Evolutionary conservation across 2,888 invertebrate species (phyloP).

Genomic region (Zelleria hepariella): DNA sequence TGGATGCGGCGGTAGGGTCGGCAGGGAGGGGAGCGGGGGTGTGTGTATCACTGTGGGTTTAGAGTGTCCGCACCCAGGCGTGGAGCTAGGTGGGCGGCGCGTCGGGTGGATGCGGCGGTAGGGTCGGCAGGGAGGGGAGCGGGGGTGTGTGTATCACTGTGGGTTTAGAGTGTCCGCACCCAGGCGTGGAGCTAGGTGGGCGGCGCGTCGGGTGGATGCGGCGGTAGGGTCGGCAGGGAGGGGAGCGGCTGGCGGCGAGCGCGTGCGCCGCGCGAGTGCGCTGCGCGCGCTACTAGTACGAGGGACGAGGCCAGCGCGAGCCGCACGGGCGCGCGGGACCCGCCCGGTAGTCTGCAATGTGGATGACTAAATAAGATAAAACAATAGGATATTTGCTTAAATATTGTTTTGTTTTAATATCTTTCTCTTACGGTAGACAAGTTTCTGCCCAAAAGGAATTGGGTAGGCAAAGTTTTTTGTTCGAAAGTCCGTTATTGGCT

Average conservation of each 20-base stretch:
- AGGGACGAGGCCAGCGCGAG: constrained; percentile 86
- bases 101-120: not conserved
- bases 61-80: too few relatives aligned
- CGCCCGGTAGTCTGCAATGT: constrained; percentile 82
- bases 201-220: not conserved
- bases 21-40: constrained; percentile 11
- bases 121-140: constrained; percentile 9
- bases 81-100: too few relatives aligned
- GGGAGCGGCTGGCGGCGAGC: constrained; percentile 22
- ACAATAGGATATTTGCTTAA: too few relatives aligned
- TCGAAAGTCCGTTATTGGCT: too few relatives aligned
- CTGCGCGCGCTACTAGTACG: constrained; percentile 74
- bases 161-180: too few relatives aligned
- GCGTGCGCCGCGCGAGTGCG: constrained; percentile 33
- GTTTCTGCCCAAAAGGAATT: too few relatives aligned
- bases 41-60: too few relatives aligned
- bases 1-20: not conserved
- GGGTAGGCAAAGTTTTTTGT: too few relatives aligned
- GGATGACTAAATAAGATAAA: not conserved
- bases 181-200: too few relatives aligned
- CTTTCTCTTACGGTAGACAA: too few relatives aligned
- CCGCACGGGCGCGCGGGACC: constrained; percentile 82
- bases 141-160: too few relatives aligned
- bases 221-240: constrained; percentile 6
- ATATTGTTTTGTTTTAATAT: too few relatives aligned